Evolutionary conservation across 1,140 invertebrate genomes (phyloP).

Genomic region (Sitophilus oryzae): DNA sequence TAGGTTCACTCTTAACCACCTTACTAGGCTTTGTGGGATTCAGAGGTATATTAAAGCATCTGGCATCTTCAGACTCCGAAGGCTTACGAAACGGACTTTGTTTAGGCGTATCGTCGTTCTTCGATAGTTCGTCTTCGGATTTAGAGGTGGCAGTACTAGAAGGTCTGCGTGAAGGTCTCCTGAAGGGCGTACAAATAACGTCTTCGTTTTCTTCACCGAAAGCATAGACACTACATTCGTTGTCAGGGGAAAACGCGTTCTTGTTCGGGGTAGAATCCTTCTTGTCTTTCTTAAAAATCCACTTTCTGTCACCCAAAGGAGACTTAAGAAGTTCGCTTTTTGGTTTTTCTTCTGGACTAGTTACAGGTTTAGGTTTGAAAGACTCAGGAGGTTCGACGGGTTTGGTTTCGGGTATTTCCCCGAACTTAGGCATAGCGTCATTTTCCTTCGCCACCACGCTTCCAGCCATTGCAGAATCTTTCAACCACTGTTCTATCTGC

Average conservation of each 20-base stretch:
- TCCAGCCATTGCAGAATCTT: slow-evolving; percentile 47
- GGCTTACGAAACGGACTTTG: slow-evolving; percentile 18
- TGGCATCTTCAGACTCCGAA: slow-evolving; percentile 48
- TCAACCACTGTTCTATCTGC: slow-evolving; percentile 66
- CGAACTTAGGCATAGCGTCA: slow-evolving; percentile 39
- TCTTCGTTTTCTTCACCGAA: slow-evolving; percentile 58
- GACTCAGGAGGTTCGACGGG: neutral
- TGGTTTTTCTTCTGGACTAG: slow-evolving; percentile 1
- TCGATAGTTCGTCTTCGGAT: slow-evolving; percentile 42
- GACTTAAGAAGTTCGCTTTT: slow-evolving; percentile 9
- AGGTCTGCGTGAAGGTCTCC: slow-evolving; percentile 48
- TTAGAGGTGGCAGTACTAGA: slow-evolving; percentile 44
- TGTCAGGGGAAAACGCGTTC: slow-evolving; percentile 61
- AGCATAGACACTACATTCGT: slow-evolving; percentile 66
- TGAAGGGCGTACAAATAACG: slow-evolving; percentile 52
- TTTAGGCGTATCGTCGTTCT: slow-evolving; percentile 38
- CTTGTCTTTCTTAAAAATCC: slow-evolving; percentile 51
- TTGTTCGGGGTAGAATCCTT: slow-evolving; percentile 45
- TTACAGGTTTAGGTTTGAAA: neutral
- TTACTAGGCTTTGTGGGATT: slow-evolving; percentile 47
- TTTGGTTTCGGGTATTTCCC: slow-evolving; percentile 31
- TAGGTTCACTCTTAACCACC: slow-evolving; percentile 44
- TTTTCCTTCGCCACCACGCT: slow-evolving; percentile 38
- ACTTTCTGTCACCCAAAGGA: slow-evolving; percentile 45
- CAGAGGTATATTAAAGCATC: slow-evolving; percentile 65